Evolutionary conservation across 2,113 vertebrate species (phyloP).

Genomic region (Dendropsophus ebraccatus): DNA sequence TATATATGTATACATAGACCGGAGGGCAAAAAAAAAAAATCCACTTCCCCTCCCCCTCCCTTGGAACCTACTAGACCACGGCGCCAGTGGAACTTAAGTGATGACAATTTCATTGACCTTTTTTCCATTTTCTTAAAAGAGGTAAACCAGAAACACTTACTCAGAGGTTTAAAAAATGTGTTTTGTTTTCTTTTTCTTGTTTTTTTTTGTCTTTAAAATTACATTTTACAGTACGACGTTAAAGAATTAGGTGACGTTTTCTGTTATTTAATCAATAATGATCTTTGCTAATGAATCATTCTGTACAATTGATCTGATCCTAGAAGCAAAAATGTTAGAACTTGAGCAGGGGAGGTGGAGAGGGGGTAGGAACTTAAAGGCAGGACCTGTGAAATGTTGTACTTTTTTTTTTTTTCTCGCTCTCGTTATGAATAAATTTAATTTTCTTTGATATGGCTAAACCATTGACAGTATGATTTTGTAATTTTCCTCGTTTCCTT

Average conservation of each 20-base stretch:
- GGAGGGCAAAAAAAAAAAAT: neutral
- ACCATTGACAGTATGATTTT: conserved; percentile 63
- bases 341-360: conserved; percentile 65
- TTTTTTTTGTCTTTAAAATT: conserved; percentile 64
- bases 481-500: conserved; percentile 60
- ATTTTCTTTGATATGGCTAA: conserved; percentile 54
- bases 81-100: neutral
- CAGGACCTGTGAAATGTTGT: conserved; percentile 91
- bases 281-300: conserved; percentile 63
- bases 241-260: conserved; percentile 67
- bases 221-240: conserved; percentile 69
- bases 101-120: neutral
- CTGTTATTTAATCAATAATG: conserved; percentile 66
- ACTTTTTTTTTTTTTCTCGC: conserved; percentile 72
- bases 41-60: neutral
- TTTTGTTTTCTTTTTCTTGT: neutral
- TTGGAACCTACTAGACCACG: neutral
- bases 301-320: conserved; percentile 60
- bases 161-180: conserved; percentile 70
- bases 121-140: conserved; percentile 62
- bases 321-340: conserved; percentile 70
- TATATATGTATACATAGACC: conserved; percentile 45
- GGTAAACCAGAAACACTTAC: conserved; percentile 69
- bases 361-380: conserved; percentile 79
- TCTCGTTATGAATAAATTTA: conserved; percentile 66